Percentiles rank a stretch among this genome's conserved stretches.
Conservation (phyloP, 2,888 invertebrate genomes). For the Eupithecia centaureata region DNA sequence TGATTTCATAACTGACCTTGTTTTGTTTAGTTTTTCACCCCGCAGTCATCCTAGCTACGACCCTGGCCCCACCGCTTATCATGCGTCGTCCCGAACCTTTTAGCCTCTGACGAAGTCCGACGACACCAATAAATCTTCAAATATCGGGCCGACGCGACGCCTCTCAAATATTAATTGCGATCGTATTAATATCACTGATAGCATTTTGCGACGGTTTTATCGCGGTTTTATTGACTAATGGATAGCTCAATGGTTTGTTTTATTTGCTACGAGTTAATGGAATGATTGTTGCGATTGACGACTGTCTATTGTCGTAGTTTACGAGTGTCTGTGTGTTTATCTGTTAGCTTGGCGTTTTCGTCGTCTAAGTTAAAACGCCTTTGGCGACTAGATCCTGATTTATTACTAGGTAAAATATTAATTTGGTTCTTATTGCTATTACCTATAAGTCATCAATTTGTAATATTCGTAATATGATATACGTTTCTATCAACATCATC, state of each 20-base stretch:
- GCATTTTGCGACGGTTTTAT: constrained; percentile 41
- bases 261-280: constrained; percentile 18
- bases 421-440: neutral
- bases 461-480: neutral
- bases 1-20: neutral
- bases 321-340: neutral
- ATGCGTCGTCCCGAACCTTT: constrained; percentile 72
- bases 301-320: constrained; percentile 5
- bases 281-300: constrained; percentile 11
- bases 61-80: constrained; percentile 61
- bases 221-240: constrained; percentile 45
- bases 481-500: neutral
- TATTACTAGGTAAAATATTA: neutral
- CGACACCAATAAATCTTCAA: constrained; percentile 74
- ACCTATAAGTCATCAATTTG: neutral
- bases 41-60: constrained; percentile 10
- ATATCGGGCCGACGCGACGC: constrained; percentile 56
- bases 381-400: neutral
- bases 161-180: constrained; percentile 67
- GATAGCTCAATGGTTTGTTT: constrained; percentile 39
- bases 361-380: neutral
- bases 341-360: neutral
- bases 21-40: neutral
- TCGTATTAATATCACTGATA: constrained; percentile 64
- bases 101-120: constrained; percentile 67